Base-by-base conservation (phyloP, 2,113 vertebrate species). In the Hassar affinis region DNA sequence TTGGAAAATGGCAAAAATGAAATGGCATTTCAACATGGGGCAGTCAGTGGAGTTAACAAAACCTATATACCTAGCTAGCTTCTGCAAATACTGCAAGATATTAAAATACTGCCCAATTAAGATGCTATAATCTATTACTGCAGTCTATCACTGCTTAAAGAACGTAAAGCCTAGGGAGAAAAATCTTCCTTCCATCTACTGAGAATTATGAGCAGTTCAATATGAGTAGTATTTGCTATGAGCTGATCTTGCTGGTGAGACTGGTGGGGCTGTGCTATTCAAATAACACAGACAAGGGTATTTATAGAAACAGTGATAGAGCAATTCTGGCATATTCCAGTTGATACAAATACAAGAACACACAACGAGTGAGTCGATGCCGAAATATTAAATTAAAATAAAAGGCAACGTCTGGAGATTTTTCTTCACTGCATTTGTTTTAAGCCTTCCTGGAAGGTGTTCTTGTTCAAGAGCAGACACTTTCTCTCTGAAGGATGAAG, bases 331-430 rank as follows among this genome's bases (percentile, higher is more conserved):
- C 35, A 25, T 59, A 1, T 38, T 59, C 52, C 54, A 42, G 76
- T n/a, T n/a, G n/a, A 78, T 59, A 78, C 33, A 42, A 78, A 78
- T 38, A 25, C 3, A 68, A 56, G 35, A 54, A 56, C 33, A 42
- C 18, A 56, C 76, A 42, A 6, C n/a, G 72, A 54, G 49, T 76
- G 49, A 76, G 54, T 35, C n/a, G 54, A 78, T 78, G 54, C 76
- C 14, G 20, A 59, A 78, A 88, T 81, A 88, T 90, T 80, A 4
- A 89, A 86, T 66, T 80, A 30, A 78, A 84, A 86, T 85, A 86
- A 84, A 86, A 87, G 38, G 30, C 27, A 56, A 51, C 77, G 74
- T 68, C 69, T 64, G 27, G 59, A 64, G 85, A 86, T 79, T 49
- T 35, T 76, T 52, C 62, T 78, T n/a, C 51, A 20, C 45, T 38